Evolutionary conservation across 35 echinoderm and acorn worm genomes (phyloP), one percentile per base, ranked within the genome.

Genomic region (Apostichopus japonicus): DNA sequence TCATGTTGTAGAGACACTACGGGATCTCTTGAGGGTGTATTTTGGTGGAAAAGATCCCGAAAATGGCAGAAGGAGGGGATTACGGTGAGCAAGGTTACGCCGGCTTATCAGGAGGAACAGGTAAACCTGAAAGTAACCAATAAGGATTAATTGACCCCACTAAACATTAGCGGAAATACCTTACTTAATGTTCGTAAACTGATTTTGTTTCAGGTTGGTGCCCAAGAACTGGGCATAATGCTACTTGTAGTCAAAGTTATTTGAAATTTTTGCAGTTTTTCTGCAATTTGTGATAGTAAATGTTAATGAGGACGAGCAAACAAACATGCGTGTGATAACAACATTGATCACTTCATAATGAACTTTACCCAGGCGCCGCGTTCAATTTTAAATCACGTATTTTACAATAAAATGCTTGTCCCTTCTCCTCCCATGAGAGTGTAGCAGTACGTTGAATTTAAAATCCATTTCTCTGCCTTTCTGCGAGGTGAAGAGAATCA

Each of bases 91-190:
- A 91, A 79, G 76, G 71, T 79, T 79, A 91, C 25, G 53, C 71
- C 61, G 90, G 90, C 90, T 79, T 91, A 91, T 77, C 90, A 77
- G 90, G 90, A 91, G 90, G 90, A 79, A 91, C 90, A 91, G 90
- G 90, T 91, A 91, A 77, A 51, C 53, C 54, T 84, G 61, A 89
- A 89, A 72, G 86, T 89, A 79, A 58, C 77, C 72, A 91, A 56
- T 77, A 79, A 77, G 90, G 90, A 91, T 91, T 91, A 91, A 91
- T 91, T 91, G 90, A 91, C 90, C 90, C 71, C 61, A 72, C 25
- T n/a, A 89, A 89, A 72, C 86, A 51, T 72, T 19, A 63, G 67
- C 86, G 65, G 62, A 89, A 72, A 89, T 73, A 73, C 16, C 56
- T 58, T 51, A 53, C 53, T 57, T 58, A 21, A 57, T 55, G 81